Evolutionary conservation across 2,797 vertebrate species (phyloP).

Genomic region (Cyprinella venusta): DNA sequence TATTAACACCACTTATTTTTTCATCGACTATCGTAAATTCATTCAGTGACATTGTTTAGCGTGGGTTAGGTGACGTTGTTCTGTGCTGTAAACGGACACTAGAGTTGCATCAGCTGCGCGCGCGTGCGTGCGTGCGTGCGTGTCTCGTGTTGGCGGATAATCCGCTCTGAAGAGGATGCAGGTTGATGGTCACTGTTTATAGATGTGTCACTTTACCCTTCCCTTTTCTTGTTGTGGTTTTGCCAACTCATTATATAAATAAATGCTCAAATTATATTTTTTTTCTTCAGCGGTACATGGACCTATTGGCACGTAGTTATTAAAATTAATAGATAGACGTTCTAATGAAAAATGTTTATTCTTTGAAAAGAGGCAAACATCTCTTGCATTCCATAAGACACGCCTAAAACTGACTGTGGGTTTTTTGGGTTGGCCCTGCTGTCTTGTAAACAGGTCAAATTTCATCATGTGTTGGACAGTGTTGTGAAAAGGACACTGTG

Average conservation of each 20-base stretch:
- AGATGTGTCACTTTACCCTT: neutral
- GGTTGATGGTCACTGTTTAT: no score
- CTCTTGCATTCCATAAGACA: neutral
- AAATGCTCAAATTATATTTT: neutral
- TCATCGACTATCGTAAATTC: neutral
- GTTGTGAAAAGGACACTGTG: neutral
- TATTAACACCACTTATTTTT: neutral
- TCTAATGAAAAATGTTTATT: neutral
- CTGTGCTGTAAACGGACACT: neutral
- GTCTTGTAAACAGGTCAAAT: conserved; percentile 8
- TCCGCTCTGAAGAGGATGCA: neutral
- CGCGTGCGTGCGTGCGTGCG: no score
- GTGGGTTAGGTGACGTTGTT: neutral
- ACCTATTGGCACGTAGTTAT: neutral
- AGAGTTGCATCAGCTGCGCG: conserved; percentile 28
- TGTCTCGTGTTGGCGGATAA: neutral
- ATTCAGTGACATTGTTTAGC: neutral
- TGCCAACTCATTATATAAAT: neutral
- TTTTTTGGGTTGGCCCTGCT: neutral
- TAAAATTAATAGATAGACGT: neutral
- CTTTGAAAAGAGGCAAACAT: neutral
- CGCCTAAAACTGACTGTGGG: neutral
- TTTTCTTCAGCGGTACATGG: neutral
- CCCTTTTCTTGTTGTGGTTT: neutral
- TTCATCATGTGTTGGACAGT: conserved; percentile 7